A percentile compares a stretch with the other conserved stretches of the same genome.
Conservation (phyloP, 2,888 invertebrate species). For the Carabus problematicus region DNA sequence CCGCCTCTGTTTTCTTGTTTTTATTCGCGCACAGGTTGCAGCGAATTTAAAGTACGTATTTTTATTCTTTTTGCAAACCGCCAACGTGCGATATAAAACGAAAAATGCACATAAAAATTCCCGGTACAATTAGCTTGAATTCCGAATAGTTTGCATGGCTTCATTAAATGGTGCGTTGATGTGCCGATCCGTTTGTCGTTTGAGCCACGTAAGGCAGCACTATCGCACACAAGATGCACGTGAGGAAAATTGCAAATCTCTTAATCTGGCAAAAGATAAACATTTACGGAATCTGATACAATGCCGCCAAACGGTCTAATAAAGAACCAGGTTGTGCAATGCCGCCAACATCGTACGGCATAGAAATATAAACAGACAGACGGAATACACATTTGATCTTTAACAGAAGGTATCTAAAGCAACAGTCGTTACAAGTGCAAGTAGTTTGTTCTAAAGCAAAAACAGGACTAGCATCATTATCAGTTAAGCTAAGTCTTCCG, state of each 20-base stretch:
- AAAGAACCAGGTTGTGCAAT: slow-evolving; percentile 26
- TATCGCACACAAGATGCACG: slow-evolving; percentile 18
- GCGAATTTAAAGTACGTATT: no score
- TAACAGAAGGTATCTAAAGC: no score
- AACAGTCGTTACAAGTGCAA: no score
- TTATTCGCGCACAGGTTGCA: no score
- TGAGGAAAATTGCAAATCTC: slow-evolving; percentile 35
- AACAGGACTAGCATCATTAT: no score
- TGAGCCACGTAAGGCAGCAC: slow-evolving; percentile 15
- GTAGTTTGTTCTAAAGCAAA: no score
- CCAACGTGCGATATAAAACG: no score
- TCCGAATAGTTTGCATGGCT: slow-evolving; percentile 14
- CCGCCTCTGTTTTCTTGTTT: no score
- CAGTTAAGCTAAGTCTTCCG: no score
- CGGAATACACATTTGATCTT: no score
- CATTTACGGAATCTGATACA: slow-evolving; percentile 37
- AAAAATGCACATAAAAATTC: slow-evolving; percentile 1
- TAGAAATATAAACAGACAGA: no score
- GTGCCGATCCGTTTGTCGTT: slow-evolving; percentile 2
- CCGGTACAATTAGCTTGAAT: not conserved
- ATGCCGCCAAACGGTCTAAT: slow-evolving; percentile 24
- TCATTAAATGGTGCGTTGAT: slow-evolving; percentile 21
- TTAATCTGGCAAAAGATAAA: slow-evolving; percentile 34
- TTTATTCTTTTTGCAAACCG: no score
- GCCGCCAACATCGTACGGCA: not conserved